These are phyloP conservation scores for Apodemia duryi DNA, from an alignment of 2,888 invertebrate species.

Conservation along the genomic window DNA sequence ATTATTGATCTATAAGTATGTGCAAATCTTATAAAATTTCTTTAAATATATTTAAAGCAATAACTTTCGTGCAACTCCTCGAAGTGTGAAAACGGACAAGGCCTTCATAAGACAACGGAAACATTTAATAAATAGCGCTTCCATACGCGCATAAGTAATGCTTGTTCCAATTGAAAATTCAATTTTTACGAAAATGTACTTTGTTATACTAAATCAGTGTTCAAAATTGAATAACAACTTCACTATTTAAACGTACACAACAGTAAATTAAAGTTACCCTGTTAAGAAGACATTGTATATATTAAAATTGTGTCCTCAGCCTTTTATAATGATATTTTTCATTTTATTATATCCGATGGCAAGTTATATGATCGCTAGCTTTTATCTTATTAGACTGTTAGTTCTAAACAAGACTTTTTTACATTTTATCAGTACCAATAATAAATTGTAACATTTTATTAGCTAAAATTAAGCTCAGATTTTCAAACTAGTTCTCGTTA, in stretches of 20 bases:
- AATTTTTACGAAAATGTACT: conserved; percentile 41
- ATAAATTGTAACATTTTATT: too few relatives aligned
- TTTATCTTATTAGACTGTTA: not conserved
- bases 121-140: conserved; percentile 7
- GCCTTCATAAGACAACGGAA: conserved; percentile 3
- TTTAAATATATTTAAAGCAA: not conserved
- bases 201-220: conserved; percentile 34
- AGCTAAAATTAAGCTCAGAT: too few relatives aligned
- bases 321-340: conserved; percentile 72
- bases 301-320: conserved; percentile 76
- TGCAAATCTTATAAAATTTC: conserved; percentile 18
- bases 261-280: conserved; percentile 75
- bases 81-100: not conserved
- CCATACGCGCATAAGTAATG: conserved; percentile 9
- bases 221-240: conserved; percentile 63
- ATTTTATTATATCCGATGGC: conserved; percentile 49
- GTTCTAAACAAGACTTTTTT: too few relatives aligned
- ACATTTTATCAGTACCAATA: too few relatives aligned
- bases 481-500: too few relatives aligned
- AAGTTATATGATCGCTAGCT: not conserved
- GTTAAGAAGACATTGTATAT: conserved; percentile 78
- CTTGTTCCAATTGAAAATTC: conserved; percentile 12
- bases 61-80: not conserved
- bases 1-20: too few relatives aligned
- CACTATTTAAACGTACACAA: conserved; percentile 64